Conservation (phyloP, 2,113 vertebrate species). For the Edolisoma coerulescens region DNA sequence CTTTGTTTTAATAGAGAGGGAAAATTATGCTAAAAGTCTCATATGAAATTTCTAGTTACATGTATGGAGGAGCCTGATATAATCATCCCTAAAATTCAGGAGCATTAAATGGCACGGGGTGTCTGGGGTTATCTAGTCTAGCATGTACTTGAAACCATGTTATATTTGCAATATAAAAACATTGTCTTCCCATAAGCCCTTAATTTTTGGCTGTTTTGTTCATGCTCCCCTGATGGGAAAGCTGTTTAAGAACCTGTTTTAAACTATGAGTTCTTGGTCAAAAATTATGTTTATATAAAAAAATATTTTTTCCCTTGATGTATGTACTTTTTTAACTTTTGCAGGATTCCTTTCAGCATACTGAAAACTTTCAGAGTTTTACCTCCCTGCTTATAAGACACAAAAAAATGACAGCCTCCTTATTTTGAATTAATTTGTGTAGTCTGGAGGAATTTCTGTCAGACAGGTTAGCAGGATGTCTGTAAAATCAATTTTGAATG, state of each 20-base stretch:
- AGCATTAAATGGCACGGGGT: not conserved
- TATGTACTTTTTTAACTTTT: not conserved
- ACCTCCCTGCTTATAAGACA: not conserved
- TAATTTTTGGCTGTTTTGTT: not conserved
- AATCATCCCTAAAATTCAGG: not conserved
- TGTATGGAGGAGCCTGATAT: not conserved
- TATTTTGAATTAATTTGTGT: constrained; percentile 23
- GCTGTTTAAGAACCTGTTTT: not conserved
- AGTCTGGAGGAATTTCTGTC: constrained; percentile 23
- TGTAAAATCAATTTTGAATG: constrained; percentile 54
- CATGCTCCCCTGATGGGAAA: not conserved
- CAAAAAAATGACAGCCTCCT: not conserved
- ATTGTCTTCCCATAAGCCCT: not conserved
- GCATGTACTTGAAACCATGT: not conserved
- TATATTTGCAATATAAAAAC: not conserved
- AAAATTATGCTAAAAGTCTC: not conserved
- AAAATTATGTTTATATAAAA: not conserved
- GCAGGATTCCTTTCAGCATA: not conserved
- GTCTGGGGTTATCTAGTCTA: not conserved
- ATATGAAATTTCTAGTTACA: not conserved
- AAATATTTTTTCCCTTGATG: not conserved
- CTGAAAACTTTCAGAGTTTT: not conserved
- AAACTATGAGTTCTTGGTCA: not conserved
- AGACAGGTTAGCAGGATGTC: constrained; percentile 47
- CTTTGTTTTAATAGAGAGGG: not conserved